These are phyloP conservation scores for Bilobella aurantiaca DNA, from an alignment of 1,140 invertebrate species.

Conservation along the genomic window DNA sequence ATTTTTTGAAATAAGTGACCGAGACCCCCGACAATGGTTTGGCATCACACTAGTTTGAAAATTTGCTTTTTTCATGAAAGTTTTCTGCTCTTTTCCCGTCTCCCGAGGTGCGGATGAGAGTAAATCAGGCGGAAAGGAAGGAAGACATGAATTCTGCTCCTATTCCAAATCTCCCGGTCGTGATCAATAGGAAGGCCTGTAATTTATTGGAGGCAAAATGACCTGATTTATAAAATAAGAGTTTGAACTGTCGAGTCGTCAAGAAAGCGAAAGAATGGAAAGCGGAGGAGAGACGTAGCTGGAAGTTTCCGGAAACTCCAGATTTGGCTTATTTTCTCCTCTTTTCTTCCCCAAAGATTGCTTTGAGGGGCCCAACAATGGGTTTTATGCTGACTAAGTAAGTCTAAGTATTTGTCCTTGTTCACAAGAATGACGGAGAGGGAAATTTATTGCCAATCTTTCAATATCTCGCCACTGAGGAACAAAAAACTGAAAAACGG, in stretches of 20 bases:
- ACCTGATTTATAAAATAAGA: not conserved
- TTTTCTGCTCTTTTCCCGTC: too few relatives aligned
- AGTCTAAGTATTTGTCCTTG: constrained; percentile 9
- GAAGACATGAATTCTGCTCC: not conserved
- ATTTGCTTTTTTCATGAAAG: too few relatives aligned
- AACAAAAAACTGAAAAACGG: too few relatives aligned
- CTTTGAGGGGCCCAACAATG: constrained; percentile 2
- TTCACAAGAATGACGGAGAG: constrained; percentile 9
- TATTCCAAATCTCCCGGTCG: not conserved
- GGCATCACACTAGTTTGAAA: too few relatives aligned
- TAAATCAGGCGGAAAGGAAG: not conserved
- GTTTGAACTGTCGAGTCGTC: too few relatives aligned
- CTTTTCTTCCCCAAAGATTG: constrained; percentile 5
- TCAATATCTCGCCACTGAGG: constrained; percentile 25
- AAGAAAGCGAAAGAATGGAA: too few relatives aligned
- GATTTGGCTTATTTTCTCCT: constrained; percentile 7
- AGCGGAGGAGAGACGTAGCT: not conserved
- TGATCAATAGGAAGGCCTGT: not conserved
- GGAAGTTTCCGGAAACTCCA: constrained; percentile 9
- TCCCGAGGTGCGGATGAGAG: too few relatives aligned
- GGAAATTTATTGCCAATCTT: constrained; percentile 30
- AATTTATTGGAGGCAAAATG: not conserved
- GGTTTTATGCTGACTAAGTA: constrained; percentile 13
- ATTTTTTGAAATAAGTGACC: too few relatives aligned
- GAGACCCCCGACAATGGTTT: too few relatives aligned